Evolutionary conservation across 2,113 vertebrate species (phyloP), one percentile per base, ranked within the genome.

Genomic region (Panthera leo): DNA sequence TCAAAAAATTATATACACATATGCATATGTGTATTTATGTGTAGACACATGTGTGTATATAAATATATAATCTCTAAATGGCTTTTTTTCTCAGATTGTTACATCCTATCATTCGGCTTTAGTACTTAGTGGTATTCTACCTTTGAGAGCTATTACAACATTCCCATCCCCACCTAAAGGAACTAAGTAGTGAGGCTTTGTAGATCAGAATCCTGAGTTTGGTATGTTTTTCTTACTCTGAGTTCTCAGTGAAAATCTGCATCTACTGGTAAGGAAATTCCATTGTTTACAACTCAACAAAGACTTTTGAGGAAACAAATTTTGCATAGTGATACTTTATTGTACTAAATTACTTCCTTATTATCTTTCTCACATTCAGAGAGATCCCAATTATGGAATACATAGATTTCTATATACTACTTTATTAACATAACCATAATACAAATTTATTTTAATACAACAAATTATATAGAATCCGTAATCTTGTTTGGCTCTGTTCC

Each of bases 401-500:
- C 25, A 65, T 71, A 85, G 48, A 53, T 94, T 78, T 95, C 67
- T 90, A 68, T 61, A 36, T 65, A n/a, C 27, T 78, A 63, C 58
- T 82, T 92, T 92, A 89, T 89, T 88, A 84, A 87, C 19, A 63
- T 67, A 91, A 86, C 67, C 5, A 31, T 78, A 53, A 78, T 48
- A 78, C 27, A 78, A 68, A 82, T 88, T 55, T 88, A 92, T 76
- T 84, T 91, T 16, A 70, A 83, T 76, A 92, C 3, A 53, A 68
- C 55, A 29, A 80, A 27, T 55, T 86, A 55, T 4, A 53, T 53
- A 42, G 21, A 76, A 36, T 18, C 23, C 83, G 3, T 61, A 53
- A 91, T 86, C 82, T 94, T 92, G 58, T 58, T 85, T 82, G 45
- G 12, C 48, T 89, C 31, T 80, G n/a, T 36, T 94, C 23, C 84